Conservation (phyloP, 1,140 invertebrate genomes). For the Nymphalis io region DNA sequence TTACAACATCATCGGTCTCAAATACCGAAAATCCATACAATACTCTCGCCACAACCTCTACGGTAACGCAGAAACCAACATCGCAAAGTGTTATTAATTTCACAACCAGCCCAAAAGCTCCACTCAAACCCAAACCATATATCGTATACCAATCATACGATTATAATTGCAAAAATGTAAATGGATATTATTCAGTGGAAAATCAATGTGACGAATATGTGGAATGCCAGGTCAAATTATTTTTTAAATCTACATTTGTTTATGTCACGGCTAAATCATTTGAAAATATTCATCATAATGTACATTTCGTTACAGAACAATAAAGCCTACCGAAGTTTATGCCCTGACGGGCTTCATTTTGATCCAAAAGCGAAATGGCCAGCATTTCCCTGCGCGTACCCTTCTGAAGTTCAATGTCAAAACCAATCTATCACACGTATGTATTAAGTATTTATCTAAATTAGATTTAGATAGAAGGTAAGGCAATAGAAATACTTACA, state of each 20-base stretch:
- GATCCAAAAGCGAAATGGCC: slow-evolving; percentile 46
- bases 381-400: slow-evolving; percentile 54
- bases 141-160: slow-evolving; percentile 17
- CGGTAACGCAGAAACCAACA: no score
- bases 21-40: not conserved
- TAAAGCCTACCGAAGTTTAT: slow-evolving; percentile 40
- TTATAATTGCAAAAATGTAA: slow-evolving; percentile 41
- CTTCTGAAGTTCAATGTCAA: slow-evolving; percentile 49
- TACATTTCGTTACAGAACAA: slow-evolving; percentile 46
- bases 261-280: not conserved
- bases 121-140: not conserved
- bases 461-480: no score
- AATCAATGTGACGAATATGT: slow-evolving; percentile 54
- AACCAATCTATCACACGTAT: slow-evolving; percentile 34
- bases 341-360: slow-evolving; percentile 58
- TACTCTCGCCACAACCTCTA: no score
- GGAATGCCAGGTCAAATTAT: slow-evolving; percentile 55
- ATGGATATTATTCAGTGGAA: slow-evolving; percentile 45
- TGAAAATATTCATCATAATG: not conserved
- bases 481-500: no score
- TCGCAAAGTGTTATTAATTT: no score
- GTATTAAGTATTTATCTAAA: slow-evolving; percentile 18
- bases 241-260: not conserved
- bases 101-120: no score
- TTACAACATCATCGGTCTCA: not conserved